These are phyloP conservation scores for Bos indicus DNA, from an alignment of 2,113 vertebrate genomes.

Conservation along the genomic window DNA sequence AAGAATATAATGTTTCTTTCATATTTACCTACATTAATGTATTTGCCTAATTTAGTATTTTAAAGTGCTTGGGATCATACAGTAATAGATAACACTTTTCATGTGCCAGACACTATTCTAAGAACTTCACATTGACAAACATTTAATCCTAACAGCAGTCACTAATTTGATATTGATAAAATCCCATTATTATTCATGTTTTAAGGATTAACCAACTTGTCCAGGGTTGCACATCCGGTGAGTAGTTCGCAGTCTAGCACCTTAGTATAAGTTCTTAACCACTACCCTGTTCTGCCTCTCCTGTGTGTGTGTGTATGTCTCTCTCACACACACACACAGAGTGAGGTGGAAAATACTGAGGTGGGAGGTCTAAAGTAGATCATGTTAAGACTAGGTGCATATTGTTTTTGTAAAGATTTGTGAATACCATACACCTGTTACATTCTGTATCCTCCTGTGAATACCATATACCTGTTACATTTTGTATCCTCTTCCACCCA, in stretches of 20 bases:
- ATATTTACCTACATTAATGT: background rate
- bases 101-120: background rate
- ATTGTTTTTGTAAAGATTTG: background rate
- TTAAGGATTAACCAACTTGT: background rate
- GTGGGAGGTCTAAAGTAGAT: background rate
- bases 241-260: background rate
- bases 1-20: conserved; percentile 2
- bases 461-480: background rate
- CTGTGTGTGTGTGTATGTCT: background rate
- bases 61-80: background rate
- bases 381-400: background rate
- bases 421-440: background rate
- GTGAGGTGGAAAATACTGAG: background rate
- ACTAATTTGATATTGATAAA: background rate
- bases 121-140: background rate
- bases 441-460: background rate
- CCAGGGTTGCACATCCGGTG: background rate
- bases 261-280: background rate
- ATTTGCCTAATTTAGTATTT: background rate
- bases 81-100: background rate
- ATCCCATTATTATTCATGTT: background rate
- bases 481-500: background rate
- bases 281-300: background rate
- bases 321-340: background rate
- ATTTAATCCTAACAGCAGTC: background rate